Evolutionary conservation across 2,113 vertebrate species (phyloP), one percentile per base, ranked within the genome.

Genomic region (Neolamprologus longior): DNA sequence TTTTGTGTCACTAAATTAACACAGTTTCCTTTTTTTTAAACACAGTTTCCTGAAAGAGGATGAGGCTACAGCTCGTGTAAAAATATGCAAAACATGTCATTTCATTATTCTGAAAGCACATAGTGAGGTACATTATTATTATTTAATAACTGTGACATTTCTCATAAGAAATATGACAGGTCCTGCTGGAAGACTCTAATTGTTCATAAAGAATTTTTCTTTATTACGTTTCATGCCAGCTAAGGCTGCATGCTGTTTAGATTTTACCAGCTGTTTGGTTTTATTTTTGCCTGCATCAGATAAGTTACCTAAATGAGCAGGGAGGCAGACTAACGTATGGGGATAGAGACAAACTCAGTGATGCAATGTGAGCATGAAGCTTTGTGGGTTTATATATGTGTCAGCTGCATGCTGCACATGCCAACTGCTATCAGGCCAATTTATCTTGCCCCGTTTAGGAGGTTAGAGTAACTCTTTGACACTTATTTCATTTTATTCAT

Each of bases 401-500:
- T 85, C 31, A 24, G 55, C 81, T 80, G 42, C 57, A 82, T 87
- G 81, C 76, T 78, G 33, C 57, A 24, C 52, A 82, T 11, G 11
- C 86, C 68, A 57, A 80, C 37, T 83, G 83, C 85, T 84, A 19
- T 61, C 79, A 63, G 83, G 71, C 83, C 80, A 82, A 80, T 92
- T 92, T 85, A 79, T 83, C 80, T 87, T 14, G 5, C 47, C 79
- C 86, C 37, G 66, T 86, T 88, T 78, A 80, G 53, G 82, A 83
- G 83, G 68, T 82, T 58, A 90, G 82, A 68, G 57, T 66, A 83
- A 85, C 57, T 76, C 37, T 82, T 24, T 54, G 86, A 68, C 80
- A 87, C 37, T 9, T 47, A 66, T 37, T 83, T 47, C 55, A 55
- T 82, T 54, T 24, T 54, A 53, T 85, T 71, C 33, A 1, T 80